Conservation (phyloP, 1,140 invertebrate species). For the Drosophila nebulosa region DNA sequence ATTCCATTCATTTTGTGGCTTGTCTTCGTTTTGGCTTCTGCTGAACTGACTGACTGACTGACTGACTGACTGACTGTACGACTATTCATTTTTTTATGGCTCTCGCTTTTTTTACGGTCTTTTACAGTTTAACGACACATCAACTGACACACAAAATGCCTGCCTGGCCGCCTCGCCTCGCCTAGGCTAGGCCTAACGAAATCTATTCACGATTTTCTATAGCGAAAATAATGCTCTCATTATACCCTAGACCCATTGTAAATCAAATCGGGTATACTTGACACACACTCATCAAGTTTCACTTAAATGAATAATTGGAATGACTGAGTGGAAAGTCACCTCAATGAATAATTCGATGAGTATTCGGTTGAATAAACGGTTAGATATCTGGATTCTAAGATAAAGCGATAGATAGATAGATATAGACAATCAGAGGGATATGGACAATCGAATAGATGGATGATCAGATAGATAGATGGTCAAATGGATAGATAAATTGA, state of each 20-base stretch:
- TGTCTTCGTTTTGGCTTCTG: conserved; percentile 16
- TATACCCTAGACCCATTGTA: conserved; percentile 20
- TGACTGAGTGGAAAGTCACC: no score
- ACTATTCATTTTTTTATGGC: conserved; percentile 66
- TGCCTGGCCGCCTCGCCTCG: neutral
- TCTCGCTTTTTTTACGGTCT: conserved; percentile 63
- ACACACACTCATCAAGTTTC: no score
- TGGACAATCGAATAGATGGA: neutral
- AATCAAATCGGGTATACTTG: neutral
- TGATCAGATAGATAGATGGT: neutral
- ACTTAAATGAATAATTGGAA: no score
- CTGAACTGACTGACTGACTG: neutral
- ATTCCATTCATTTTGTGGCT: conserved; percentile 51
- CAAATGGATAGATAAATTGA: neutral
- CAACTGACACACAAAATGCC: conserved; percentile 58
- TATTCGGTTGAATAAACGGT: no score
- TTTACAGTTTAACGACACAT: conserved; percentile 78
- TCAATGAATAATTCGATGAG: no score
- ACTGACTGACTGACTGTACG: neutral
- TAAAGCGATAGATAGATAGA: neutral
- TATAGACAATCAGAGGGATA: no score
- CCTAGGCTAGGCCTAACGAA: conserved; percentile 23
- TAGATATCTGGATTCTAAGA: no score
- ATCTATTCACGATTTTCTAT: conserved; percentile 70
- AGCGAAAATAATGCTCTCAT: conserved; percentile 46